A percentile compares a stretch with the other conserved stretches of the same genome.
Conservation (phyloP, 2,797 vertebrate genomes). For the Microtus obscurus region DNA sequence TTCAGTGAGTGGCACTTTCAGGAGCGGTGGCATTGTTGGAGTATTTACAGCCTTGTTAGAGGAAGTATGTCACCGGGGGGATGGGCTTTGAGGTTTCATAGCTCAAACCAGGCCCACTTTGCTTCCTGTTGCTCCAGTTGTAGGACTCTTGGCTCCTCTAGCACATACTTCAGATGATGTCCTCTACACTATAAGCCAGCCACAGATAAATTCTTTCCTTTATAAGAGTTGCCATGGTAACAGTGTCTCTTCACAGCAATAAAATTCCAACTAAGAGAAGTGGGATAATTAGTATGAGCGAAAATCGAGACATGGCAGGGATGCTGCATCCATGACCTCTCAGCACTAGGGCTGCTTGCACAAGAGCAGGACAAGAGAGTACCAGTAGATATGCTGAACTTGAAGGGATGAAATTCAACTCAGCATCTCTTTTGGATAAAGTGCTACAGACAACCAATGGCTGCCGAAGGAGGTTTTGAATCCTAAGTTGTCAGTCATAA, state of each 20-base stretch:
- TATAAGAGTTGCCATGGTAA: not conserved
- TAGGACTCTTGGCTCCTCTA: not conserved
- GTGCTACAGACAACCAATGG: not conserved
- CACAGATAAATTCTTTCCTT: not conserved
- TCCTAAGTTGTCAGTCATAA: not conserved
- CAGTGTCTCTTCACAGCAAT: not conserved
- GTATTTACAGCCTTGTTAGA: not conserved
- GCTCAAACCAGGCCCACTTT: too few relatives aligned
- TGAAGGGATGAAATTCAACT: not conserved
- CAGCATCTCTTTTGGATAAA: not conserved
- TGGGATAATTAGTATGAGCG: not conserved
- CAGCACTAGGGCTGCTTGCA: not conserved
- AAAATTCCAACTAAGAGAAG: not conserved
- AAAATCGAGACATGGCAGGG: not conserved
- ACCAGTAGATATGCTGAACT: not conserved
- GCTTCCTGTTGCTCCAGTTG: not conserved
- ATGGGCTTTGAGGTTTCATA: too few relatives aligned
- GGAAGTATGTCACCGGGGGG: not conserved
- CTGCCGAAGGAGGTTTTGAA: not conserved
- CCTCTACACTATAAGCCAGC: not conserved
- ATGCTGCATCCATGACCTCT: not conserved
- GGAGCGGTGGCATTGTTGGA: not conserved
- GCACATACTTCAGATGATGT: not conserved
- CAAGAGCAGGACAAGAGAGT: not conserved
- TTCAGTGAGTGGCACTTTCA: not conserved